A percentile compares a stretch with the other conserved stretches of the same genome.
phyloP scores from a whole-genome alignment of 2,797 vertebrate species.

The Premnoplex brunnescens region DNA sequence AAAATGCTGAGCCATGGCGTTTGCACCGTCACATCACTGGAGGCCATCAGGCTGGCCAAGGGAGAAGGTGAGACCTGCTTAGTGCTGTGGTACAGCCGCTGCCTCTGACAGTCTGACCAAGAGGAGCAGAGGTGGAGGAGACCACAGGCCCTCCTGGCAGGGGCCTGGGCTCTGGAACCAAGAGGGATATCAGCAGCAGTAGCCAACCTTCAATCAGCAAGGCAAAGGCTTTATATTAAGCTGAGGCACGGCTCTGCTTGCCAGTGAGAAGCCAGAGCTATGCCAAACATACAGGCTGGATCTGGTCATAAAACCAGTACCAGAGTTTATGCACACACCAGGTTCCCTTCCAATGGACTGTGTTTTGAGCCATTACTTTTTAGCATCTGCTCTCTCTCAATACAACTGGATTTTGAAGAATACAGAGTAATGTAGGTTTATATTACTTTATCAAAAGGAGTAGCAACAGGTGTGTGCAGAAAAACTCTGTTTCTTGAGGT shows the following conservation, averaged over 20 bases:
- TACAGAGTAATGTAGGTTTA: not conserved
- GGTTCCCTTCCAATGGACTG: not conserved
- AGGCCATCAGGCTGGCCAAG: not conserved
- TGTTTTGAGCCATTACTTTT: not conserved
- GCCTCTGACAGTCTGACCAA: not conserved
- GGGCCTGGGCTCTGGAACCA: not conserved
- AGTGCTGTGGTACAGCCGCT: not conserved
- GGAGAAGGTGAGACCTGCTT: not conserved
- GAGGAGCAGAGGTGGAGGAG: not conserved
- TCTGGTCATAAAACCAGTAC: not conserved
- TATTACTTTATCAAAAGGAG: not conserved
- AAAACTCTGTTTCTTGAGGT: not conserved
- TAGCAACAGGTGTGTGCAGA: not conserved
- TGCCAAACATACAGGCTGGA: not conserved
- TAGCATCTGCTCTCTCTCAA: not conserved
- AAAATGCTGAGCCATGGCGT: not conserved
- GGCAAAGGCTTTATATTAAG: not conserved
- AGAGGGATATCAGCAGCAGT: not conserved
- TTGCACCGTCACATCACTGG: not conserved
- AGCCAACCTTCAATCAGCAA: not conserved
- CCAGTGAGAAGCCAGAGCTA: not conserved
- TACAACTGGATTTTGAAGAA: not conserved
- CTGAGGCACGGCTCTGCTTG: not conserved
- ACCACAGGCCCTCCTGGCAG: not conserved
- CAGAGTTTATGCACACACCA: not conserved